phyloP scores from a whole-genome alignment of 2,888 invertebrate genomes.

The Chorisops tibialis region DNA sequence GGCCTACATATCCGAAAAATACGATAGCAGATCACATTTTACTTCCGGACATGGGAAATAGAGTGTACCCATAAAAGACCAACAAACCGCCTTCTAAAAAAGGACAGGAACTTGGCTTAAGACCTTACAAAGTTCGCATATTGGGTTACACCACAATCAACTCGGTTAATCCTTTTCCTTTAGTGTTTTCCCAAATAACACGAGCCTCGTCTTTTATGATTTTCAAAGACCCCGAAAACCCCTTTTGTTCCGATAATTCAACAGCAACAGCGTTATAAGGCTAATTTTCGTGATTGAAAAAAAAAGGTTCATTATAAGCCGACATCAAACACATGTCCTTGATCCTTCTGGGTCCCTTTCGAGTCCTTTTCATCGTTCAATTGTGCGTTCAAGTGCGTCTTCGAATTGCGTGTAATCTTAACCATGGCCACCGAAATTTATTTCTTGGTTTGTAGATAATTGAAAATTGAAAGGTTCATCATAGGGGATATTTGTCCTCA shows the following conservation, averaged over 20 bases:
- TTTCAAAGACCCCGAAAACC: not conserved
- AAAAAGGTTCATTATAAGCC: not conserved
- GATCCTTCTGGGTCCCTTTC: not conserved
- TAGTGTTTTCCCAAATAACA: not conserved
- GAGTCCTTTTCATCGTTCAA: not conserved
- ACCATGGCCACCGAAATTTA: too few relatives aligned
- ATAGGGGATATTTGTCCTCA: too few relatives aligned
- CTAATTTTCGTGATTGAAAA: not conserved
- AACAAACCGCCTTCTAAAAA: too few relatives aligned
- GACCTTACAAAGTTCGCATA: too few relatives aligned
- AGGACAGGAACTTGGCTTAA: too few relatives aligned
- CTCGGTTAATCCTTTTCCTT: slow-evolving; percentile 1
- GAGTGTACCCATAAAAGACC: too few relatives aligned
- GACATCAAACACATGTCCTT: slow-evolving; percentile 11
- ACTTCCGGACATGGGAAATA: too few relatives aligned
- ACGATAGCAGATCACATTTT: too few relatives aligned
- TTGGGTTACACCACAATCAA: not conserved
- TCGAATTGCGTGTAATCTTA: slow-evolving; percentile 1
- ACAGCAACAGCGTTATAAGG: not conserved
- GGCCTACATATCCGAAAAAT: too few relatives aligned
- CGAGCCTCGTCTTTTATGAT: not conserved
- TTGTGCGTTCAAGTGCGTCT: slow-evolving; percentile 9
- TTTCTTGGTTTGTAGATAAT: too few relatives aligned
- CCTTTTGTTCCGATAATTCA: slow-evolving; percentile 1
- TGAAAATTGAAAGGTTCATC: too few relatives aligned